phyloP scores from a whole-genome alignment of 2,113 vertebrate species.

The Sturnus vulgaris region DNA sequence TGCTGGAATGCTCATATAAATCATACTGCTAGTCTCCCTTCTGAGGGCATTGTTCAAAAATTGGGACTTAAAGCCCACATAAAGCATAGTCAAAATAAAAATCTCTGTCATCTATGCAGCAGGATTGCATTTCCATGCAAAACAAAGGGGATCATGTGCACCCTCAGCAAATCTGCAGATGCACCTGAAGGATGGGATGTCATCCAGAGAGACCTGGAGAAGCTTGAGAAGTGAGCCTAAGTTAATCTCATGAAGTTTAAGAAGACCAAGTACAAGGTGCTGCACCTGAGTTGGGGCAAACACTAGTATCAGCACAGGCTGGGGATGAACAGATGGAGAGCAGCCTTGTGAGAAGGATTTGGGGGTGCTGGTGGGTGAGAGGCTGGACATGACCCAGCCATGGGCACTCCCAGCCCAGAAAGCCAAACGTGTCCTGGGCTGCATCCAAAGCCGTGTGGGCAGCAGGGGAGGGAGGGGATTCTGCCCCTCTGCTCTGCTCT shows the following conservation, averaged over 20 bases:
- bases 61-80: neutral
- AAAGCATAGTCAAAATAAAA: neutral
- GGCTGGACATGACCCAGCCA: neutral
- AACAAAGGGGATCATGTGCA: neutral
- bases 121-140: neutral
- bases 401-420: too few relatives aligned
- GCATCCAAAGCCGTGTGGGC: too few relatives aligned
- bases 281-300: fast-evolving
- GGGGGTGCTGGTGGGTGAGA: neutral
- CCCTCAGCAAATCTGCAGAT: neutral
- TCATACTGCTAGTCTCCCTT: fast-evolving
- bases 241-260: neutral
- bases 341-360: neutral
- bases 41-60: neutral
- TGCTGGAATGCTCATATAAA: neutral
- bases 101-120: neutral
- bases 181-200: neutral
- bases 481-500: neutral
- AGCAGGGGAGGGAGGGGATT: neutral
- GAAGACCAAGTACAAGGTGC: neutral
- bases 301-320: fast-evolving
- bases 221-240: neutral
- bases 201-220: neutral
- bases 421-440: too few relatives aligned
- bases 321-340: neutral